Evolutionary conservation across 2,113 vertebrate genomes (phyloP), one percentile per base, ranked within the genome.

Genomic region (Campylomormyrus tamandua): DNA sequence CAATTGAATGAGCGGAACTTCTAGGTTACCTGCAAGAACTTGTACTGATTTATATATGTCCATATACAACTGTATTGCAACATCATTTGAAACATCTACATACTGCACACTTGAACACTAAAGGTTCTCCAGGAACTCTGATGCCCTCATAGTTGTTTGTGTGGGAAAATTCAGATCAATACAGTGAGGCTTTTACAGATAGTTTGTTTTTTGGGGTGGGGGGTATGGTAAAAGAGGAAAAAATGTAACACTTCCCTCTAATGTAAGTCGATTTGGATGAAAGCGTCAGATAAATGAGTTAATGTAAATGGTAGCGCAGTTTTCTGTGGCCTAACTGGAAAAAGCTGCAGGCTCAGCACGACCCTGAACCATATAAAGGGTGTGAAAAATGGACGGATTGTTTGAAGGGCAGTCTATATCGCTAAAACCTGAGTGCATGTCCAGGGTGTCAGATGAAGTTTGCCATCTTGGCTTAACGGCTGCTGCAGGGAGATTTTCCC

Each of bases 391-490:
- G 62, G 62, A 42, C 35, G 35, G 31, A 42, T 42, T 35, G 74
- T 80, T 80, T 77, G 70, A 39, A 35, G 70, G 70, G 70, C 27
- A 39, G 31, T 31, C 35, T 80, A 42, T 80, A 19, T 19, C 35
- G 35, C 74, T 80, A 42, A 42, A 80, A 80, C 74, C 15, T 7
- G 31, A 24, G 2, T 48, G 88, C 83, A 89, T 50, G 46, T 89
- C 83, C 83, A 85, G 86, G 48, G 62, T 77, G 88, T 53, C 89
- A 87, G 88, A 91, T 91, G 87, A 87, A 91, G 87, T 88, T 85
- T 53, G 83, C 21, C 85, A 77, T 90, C 90, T 91, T 13, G 77
- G 49, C 31, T 10, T 58, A 91, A 91, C 62, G 83, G 90, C 88
- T 89, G 91, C 52, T 89, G 89, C 87, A 88, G 56, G 77, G 35